Conservation (phyloP, 2,888 invertebrate genomes). For the Xestobium rufovillosum region DNA sequence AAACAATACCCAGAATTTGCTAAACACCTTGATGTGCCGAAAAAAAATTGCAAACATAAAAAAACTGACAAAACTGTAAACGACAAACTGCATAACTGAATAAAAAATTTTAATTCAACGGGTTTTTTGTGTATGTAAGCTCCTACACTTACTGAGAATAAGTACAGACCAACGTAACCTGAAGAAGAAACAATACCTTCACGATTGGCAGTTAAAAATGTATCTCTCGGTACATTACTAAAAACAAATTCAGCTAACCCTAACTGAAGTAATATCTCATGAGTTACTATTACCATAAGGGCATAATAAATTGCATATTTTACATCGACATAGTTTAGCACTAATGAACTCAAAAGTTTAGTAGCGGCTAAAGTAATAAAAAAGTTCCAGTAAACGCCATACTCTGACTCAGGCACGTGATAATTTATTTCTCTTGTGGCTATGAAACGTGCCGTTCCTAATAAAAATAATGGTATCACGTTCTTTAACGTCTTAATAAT, state of each 20-base stretch:
- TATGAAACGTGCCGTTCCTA: conserved; percentile 58
- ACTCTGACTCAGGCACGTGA: conserved; percentile 83
- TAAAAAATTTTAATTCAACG: conserved; percentile 5
- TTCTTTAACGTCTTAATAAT: conserved; percentile 37
- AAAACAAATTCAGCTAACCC: conserved; percentile 67
- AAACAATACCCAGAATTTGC: conserved; percentile 76
- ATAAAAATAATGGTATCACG: conserved; percentile 45
- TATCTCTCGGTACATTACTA: conserved; percentile 48
- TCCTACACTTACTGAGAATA: conserved; percentile 63
- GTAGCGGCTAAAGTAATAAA: conserved; percentile 87
- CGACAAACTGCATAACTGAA: not conserved
- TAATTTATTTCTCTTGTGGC: conserved; percentile 63
- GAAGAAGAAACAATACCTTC: conserved; percentile 83
- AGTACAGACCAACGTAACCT: conserved; percentile 79
- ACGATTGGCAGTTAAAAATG: conserved; percentile 73
- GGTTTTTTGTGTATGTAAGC: conserved; percentile 40
- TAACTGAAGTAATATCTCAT: conserved; percentile 57
- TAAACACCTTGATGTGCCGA: conserved; percentile 67
- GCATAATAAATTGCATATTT: conserved; percentile 50
- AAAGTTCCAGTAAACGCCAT: conserved; percentile 98
- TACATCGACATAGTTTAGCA: conserved; percentile 50
- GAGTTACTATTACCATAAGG: conserved; percentile 49
- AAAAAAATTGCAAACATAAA: conserved; percentile 44
- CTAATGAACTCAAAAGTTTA: conserved; percentile 61
- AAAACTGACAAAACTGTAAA: conserved; percentile 43